A percentile compares a stretch with the other conserved stretches of the same genome.
These are phyloP conservation scores for Gambelia wislizenii DNA, from an alignment of 2,797 vertebrate genomes.

Conservation along the genomic window DNA sequence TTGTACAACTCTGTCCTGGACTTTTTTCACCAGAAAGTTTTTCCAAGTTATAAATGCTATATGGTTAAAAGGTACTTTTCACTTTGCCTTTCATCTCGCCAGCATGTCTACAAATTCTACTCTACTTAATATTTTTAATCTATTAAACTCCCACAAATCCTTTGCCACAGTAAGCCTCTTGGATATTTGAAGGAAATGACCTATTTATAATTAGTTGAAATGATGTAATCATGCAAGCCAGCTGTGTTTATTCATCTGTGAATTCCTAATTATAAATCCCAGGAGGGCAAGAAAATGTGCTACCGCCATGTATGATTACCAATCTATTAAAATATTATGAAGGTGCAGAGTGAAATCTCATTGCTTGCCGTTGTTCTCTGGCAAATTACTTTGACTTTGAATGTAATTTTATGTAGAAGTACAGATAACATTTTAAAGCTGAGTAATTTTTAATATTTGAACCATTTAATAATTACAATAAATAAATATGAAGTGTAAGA, in stretches of 20 bases:
- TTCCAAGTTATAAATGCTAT: neutral
- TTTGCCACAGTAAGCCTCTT: neutral
- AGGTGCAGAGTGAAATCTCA: slow-evolving; percentile 12
- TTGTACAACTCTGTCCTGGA: neutral
- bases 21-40: neutral
- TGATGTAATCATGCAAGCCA: slow-evolving; percentile 2
- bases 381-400: slow-evolving; percentile 10
- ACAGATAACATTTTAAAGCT: slow-evolving; percentile 7
- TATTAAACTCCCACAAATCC: neutral
- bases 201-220: slow-evolving; percentile 13
- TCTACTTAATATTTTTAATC: neutral
- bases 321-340: slow-evolving; percentile 20
- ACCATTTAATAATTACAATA: neutral
- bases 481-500: neutral
- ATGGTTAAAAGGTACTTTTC: neutral
- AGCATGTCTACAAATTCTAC: neutral
- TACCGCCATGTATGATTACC: neutral
- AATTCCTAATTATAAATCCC: slow-evolving; percentile 18
- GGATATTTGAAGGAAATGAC: slow-evolving; percentile 15
- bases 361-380: neutral
- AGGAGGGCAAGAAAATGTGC: slow-evolving; percentile 6
- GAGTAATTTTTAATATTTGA: neutral
- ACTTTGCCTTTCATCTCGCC: neutral
- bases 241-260: slow-evolving; percentile 33
- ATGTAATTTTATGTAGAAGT: neutral